Evolutionary conservation across 1,140 invertebrate species (phyloP), one percentile per base, ranked within the genome.

Genomic region (Hermetia illucens): DNA sequence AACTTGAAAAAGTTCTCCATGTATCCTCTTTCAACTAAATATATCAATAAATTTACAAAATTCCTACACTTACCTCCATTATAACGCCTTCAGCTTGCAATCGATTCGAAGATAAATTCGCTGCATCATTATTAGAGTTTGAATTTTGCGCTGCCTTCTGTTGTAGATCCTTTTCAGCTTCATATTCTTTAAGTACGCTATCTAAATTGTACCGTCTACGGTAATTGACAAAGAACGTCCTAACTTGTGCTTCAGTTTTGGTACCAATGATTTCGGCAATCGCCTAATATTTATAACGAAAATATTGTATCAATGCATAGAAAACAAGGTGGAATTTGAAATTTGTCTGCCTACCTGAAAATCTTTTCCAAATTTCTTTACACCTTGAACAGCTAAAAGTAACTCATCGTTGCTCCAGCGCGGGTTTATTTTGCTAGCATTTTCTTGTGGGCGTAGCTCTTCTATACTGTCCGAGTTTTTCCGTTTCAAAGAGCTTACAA

Each of bases 191-290:
- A 10, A 95, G 60, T 8, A 94, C 78, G 24, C 77, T 76, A 62
- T 96, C 91, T 36, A 96, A 66, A 62, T 92, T 90, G 62, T 88
- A 93, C 34, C 87, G 75, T 40, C 85, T 75, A 31, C 87, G 72
- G 63, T 95, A 89, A 50, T 87, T 92, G 0, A 85, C 72, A 84
- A 94, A 65, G 34, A 96, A 97, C 20, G 77, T 81, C 39, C 85
- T 75, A 13, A 96, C 70, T 59, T 96, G 91, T 22, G 79, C 75
- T 61, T 95, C 90, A 3, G 83, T 92, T 66, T 97, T 97, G 18
- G 90, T 96, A 36, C 88, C 87, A 42, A 97, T 79, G 4, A 92
- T 79, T 62, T 96, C 90, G 12, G 92, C 88, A 43, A 97, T 95
- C 17, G 87, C 86, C 57, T 60, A 31, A 10, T 21, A 18, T 24